Percentiles rank a stretch among this genome's conserved stretches.
Evolutionary conservation across 2,888 invertebrate species (phyloP).

Genomic region (Chalcosyrphus nemorum): DNA sequence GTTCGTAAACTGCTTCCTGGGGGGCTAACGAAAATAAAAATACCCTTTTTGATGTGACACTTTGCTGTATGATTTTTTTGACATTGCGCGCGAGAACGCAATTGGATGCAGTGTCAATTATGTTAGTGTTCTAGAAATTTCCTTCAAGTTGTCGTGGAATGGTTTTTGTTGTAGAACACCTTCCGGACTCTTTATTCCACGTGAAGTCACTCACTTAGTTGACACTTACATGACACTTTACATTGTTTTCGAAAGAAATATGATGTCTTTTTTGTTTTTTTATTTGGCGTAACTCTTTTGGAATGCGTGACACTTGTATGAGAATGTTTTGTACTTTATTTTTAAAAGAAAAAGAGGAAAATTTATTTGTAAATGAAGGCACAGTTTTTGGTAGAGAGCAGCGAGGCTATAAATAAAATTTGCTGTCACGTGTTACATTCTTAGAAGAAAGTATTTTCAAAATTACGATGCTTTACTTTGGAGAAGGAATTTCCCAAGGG

Average conservation of each 20-base stretch:
- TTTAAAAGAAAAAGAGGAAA: not conserved
- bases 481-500: no score
- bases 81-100: constrained; percentile 20
- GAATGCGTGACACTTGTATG: not conserved
- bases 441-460: no score
- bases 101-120: constrained; percentile 49
- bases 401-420: not conserved
- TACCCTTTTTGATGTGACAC: constrained; percentile 20
- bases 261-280: not conserved
- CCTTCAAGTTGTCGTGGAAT: not conserved
- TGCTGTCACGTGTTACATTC: not conserved
- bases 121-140: not conserved
- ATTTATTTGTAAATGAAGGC: not conserved
- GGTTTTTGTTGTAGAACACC: not conserved
- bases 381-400: no score
- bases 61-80: not conserved
- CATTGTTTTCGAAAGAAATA: constrained; percentile 5
- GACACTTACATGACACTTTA: constrained; percentile 45
- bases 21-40: not conserved
- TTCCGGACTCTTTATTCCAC: constrained; percentile 36
- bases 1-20: not conserved
- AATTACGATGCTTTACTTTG: no score
- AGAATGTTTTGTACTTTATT: not conserved
- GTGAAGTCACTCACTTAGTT: constrained; percentile 39
- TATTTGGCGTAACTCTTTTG: not conserved